These are phyloP conservation scores for Atrina japonica DNA, from an alignment of 2,888 invertebrate genomes.

Conservation along the genomic window DNA sequence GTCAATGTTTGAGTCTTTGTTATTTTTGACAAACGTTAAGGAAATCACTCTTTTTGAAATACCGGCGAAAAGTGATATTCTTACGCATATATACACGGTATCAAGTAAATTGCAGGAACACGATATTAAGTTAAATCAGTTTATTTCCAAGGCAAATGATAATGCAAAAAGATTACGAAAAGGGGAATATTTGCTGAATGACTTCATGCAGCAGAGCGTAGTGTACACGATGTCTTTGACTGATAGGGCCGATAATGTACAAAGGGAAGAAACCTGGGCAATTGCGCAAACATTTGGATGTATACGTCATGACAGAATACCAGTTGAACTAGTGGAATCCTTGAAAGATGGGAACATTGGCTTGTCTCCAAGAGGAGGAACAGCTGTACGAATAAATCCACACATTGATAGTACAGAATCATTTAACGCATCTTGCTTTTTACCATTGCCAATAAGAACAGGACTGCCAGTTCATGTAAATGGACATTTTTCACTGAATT, in stretches of 20 bases:
- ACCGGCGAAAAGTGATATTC: constrained; percentile 29
- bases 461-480: constrained; percentile 69
- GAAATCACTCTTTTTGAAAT: constrained; percentile 59
- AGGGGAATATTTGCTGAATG: background rate
- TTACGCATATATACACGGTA: constrained; percentile 36
- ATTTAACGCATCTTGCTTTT: constrained; percentile 59
- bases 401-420: too few species aligned
- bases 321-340: constrained; percentile 48
- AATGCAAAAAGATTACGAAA: background rate
- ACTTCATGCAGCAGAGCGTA: background rate
- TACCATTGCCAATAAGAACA: constrained; percentile 63
- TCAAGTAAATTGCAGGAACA: background rate
- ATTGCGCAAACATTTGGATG: background rate
- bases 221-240: background rate
- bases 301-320: constrained; percentile 51
- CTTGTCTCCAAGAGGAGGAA: constrained; percentile 63
- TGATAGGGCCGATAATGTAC: background rate
- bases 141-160: background rate
- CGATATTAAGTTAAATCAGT: background rate
- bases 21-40: constrained; percentile 72
- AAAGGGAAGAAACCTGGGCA: constrained; percentile 12
- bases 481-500: constrained; percentile 68
- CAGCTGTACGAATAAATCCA: constrained; percentile 46
- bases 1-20: constrained; percentile 66
- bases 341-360: constrained; percentile 56